Conservation (phyloP, 2,888 invertebrate species). For the Aporophyla lueneburgensis region DNA sequence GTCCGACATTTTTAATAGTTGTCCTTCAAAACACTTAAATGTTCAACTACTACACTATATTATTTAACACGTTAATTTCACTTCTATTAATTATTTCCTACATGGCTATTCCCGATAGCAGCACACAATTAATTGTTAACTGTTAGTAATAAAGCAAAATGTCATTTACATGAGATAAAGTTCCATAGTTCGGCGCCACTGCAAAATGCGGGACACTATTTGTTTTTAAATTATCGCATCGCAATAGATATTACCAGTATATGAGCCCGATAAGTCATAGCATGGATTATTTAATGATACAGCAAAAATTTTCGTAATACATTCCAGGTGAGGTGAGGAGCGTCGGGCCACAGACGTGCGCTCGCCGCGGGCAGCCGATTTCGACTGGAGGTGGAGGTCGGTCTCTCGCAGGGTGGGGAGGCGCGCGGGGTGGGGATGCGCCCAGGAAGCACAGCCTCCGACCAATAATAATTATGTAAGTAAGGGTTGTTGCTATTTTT, state of each 20-base stretch:
- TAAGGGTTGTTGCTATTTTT: slow-evolving; percentile 88
- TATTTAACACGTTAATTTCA: slow-evolving; percentile 61
- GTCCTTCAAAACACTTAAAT: slow-evolving; percentile 63
- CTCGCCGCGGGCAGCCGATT: slow-evolving; percentile 70
- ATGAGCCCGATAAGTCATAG: slow-evolving; percentile 36
- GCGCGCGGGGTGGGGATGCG: slow-evolving; percentile 65
- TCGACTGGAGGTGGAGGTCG: slow-evolving; percentile 74
- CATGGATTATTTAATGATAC: slow-evolving; percentile 42
- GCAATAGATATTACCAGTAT: slow-evolving; percentile 28
- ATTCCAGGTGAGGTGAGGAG: slow-evolving; percentile 62
- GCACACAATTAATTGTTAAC: slow-evolving; percentile 41
- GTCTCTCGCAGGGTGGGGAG: slow-evolving; percentile 65
- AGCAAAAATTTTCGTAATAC: slow-evolving; percentile 61
- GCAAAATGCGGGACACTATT: slow-evolving; percentile 28
- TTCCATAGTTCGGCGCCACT: slow-evolving; percentile 41
- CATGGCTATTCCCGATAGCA: slow-evolving; percentile 33
- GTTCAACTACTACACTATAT: slow-evolving; percentile 64
- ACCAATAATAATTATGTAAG: slow-evolving; percentile 87
- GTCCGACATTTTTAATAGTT: slow-evolving; percentile 76
- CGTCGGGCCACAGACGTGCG: slow-evolving; percentile 66
- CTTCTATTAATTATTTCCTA: slow-evolving; percentile 46
- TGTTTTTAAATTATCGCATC: slow-evolving; percentile 26
- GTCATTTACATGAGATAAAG: slow-evolving; percentile 44
- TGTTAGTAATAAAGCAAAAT: slow-evolving; percentile 19
- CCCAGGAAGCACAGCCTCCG: slow-evolving; percentile 86